phyloP scores from a whole-genome alignment of 2,113 vertebrate genomes.

The Isurus oxyrinchus region DNA sequence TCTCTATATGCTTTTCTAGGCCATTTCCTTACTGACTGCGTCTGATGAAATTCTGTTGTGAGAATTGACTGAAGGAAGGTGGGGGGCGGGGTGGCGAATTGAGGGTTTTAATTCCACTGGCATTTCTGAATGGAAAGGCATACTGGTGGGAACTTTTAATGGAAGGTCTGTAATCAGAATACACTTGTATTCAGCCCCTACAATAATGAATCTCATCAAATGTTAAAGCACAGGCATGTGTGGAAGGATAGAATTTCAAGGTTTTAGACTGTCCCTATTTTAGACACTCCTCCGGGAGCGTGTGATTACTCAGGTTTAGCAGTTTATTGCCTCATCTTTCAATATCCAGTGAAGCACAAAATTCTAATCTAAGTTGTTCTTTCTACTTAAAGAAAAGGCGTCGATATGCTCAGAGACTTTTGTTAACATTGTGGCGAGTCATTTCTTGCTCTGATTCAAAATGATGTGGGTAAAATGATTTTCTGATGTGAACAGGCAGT shows the following conservation, averaged over 20 bases:
- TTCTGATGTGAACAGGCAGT: conserved; percentile 35
- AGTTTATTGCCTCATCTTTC: conserved; percentile 99
- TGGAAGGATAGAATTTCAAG: conserved; percentile 89
- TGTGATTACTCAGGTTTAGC: conserved; percentile 99
- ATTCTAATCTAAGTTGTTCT: conserved; percentile 98
- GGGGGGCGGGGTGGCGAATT: conserved; percentile 65
- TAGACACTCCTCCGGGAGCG: conserved; percentile 87
- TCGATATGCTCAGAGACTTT: conserved; percentile 74
- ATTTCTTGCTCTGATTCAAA: conserved; percentile 36
- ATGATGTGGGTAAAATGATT: conserved; percentile 36
- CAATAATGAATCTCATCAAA: conserved; percentile 96
- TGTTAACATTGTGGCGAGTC: conserved; percentile 29
- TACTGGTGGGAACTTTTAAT: conserved; percentile 87
- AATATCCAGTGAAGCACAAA: conserved; percentile 98
- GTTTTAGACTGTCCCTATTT: conserved; percentile 94
- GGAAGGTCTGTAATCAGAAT: conserved; percentile 86
- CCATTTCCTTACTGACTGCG: conserved; percentile 86
- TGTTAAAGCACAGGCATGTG: conserved; percentile 74
- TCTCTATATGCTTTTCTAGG: conserved; percentile 69
- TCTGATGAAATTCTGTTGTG: conserved; percentile 99
- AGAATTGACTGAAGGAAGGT: conserved; percentile 78
- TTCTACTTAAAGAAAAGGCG: conserved; percentile 87
- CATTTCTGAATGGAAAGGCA: conserved; percentile 79
- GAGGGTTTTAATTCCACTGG: conserved; percentile 98
- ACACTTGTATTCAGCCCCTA: conserved; percentile 86